Conservation (phyloP, 2,797 vertebrate species). For the Typhlichthys eigenmanni region DNA sequence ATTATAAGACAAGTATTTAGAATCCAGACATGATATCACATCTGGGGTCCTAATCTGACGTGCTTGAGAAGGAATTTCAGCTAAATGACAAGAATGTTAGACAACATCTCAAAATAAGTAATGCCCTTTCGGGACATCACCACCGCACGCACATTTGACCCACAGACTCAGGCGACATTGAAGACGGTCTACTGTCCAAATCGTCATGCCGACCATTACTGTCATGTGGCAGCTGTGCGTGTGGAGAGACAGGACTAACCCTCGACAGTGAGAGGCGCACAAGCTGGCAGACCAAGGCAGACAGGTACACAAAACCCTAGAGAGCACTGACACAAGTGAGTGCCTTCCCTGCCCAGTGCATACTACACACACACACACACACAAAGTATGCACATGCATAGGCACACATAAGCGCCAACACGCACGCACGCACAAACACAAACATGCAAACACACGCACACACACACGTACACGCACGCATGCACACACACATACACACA, state of each 20-base stretch:
- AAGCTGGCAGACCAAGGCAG: conserved; percentile 57
- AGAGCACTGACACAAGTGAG: conserved; percentile 61
- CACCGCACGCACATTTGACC: no score
- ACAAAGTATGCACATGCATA: no score
- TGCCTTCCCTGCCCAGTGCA: conserved; percentile 34
- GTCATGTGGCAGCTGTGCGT: conserved; percentile 40
- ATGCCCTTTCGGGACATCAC: background rate
- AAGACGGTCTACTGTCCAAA: conserved; percentile 37
- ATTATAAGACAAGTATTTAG: no score
- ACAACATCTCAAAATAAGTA: background rate
- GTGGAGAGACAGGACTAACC: conserved; percentile 37
- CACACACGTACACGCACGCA: background rate
- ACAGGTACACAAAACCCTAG: conserved; percentile 70
- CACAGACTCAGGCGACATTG: conserved; percentile 16
- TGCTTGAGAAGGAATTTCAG: background rate
- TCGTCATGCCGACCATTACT: conserved; percentile 31
- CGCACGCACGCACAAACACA: conserved; percentile 2
- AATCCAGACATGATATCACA: no score
- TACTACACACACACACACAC: conserved; percentile 16
- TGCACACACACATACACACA: background rate
- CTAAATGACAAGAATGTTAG: background rate
- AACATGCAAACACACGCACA: background rate
- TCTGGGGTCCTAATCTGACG: no score
- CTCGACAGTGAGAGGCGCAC: conserved; percentile 50
- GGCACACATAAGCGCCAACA: background rate